Evolutionary conservation across 2,113 vertebrate genomes (phyloP), one percentile per base, ranked within the genome.

Genomic region (Oncorhynchus tshawytscha): DNA sequence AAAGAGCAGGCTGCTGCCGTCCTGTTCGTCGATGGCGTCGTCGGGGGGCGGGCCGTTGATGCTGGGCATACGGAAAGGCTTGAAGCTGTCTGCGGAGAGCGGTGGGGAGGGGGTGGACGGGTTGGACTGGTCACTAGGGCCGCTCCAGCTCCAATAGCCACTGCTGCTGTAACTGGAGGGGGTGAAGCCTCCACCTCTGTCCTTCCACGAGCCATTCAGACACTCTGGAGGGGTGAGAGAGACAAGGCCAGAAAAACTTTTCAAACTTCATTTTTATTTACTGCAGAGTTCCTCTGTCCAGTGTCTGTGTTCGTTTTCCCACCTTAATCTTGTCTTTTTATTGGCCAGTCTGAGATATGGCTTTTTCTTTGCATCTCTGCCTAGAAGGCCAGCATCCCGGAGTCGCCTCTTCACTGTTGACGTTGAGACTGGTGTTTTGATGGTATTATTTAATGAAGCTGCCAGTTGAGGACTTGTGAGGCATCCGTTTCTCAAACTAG

Each of bases 91-190:
- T 0, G 96, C 96, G 0, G 96, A 97, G 75, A 99, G 94, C 1
- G 98, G 98, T 0, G 98, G 97, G 2, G 98, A 99, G 1, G 98
- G 98, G 0, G 97, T 99, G 77, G 97, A 99, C 0, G 97, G 96
- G 89, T 98, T 98, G 81, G 98, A 99, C 85, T 96, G 97, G 90
- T 99, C 98, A 65, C 97, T 99, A 66, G 97, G 97, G 71, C 95
- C 95, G 0, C 95, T 97, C 97, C 97, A 99, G 92, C 98, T 99
- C 97, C 97, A 99, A 91, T 96, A 98, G 81, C 97, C 97, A 5
- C 97, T 97, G 77, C 97, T 98, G 94, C 96, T 96, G 85, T 95
- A 95, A 88, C 98, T 99, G 45, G 97, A 98, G 3, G 97, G 94
- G 74, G 95, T 95, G 86, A 96, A 95, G 71, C 94, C 95, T 70